Evolutionary conservation across 1,140 invertebrate species (phyloP), one percentile per base, ranked within the genome.

Genomic region (Eriocheir sinensis): DNA sequence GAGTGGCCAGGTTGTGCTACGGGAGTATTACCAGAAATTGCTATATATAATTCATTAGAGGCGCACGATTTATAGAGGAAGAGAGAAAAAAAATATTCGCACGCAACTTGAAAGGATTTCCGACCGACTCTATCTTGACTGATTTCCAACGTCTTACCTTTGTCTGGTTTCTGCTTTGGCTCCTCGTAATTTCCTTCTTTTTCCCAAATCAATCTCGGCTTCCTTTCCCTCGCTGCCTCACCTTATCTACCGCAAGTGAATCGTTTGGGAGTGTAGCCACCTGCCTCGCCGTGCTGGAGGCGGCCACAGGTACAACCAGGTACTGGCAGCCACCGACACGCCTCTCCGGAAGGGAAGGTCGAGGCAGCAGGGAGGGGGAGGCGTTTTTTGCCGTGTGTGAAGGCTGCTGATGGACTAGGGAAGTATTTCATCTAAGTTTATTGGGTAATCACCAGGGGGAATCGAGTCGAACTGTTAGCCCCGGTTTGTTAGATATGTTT

Each of bases 351-450:
- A 72, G 41, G 40, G 36, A 38, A 40, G 85, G 85, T 40, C 2
- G 85, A 44, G 85, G 85, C 4, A 21, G 38, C 8, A 12, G 85
- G 6, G 38, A 6, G 34, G 38, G 27, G 85, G 38, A 41, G 40
- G 85, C 38, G 38, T 41, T 40, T 89, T 89, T 44, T 89, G 36
- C 86, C 32, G n/a, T 40, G 44, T 32, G 36, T 89, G 21, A 44
- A 89, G 44, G 86, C 86, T 89, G 8, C 34, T 89, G 86, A 89
- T 89, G 40, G 86, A 89, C 86, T 89, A 40, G 0, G 83, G 83
- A 41, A 32, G 44, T 89, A 89, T 89, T n/a, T 89, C 44, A 89
- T 41, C 38, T 27, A 89, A 89, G 36, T 89, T 89, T 89, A 89
- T 38, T 40, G 38, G 86, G 86, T 89, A 89, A 89, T 89, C 44